A percentile compares a stretch with the other conserved stretches of the same genome.
Conservation (phyloP, 1,140 invertebrate genomes). For the Drosophila mojavensis region DNA sequence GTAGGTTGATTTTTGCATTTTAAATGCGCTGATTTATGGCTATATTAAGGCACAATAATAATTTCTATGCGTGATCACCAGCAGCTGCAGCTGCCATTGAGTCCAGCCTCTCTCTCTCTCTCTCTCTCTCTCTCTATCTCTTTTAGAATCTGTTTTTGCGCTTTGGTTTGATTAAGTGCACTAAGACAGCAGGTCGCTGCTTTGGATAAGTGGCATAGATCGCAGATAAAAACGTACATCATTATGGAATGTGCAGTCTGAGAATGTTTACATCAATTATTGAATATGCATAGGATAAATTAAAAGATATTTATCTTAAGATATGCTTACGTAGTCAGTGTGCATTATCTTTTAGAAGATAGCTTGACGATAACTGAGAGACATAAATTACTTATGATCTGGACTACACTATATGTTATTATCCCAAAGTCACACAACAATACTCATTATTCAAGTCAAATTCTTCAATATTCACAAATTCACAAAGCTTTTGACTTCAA, state of each 20-base stretch:
- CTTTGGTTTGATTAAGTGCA: conserved; percentile 30
- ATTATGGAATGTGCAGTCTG: neutral
- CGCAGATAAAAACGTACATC: conserved; percentile 8
- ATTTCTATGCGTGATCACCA: conserved; percentile 78
- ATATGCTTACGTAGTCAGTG: too few species aligned
- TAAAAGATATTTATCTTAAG: too few species aligned
- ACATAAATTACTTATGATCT: too few species aligned
- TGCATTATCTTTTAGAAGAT: too few species aligned
- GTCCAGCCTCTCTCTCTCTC: neutral
- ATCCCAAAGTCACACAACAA: too few species aligned
- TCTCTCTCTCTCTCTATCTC: neutral
- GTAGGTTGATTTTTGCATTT: conserved; percentile 51
- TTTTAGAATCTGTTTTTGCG: conserved; percentile 28
- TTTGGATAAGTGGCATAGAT: conserved; percentile 11
- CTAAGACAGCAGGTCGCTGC: conserved; percentile 26
- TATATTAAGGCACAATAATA: conserved; percentile 82
- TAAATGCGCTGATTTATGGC: conserved; percentile 80
- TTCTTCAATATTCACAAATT: too few species aligned
- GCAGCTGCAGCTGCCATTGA: conserved; percentile 51
- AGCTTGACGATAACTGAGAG: too few species aligned
- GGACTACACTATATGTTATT: too few species aligned
- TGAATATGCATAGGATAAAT: too few species aligned
- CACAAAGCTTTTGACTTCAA: too few species aligned
- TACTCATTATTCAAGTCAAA: too few species aligned
- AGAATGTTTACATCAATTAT: conserved; percentile 2